Conservation (phyloP, 1,140 invertebrate species). For the Aphidius gifuensis region DNA sequence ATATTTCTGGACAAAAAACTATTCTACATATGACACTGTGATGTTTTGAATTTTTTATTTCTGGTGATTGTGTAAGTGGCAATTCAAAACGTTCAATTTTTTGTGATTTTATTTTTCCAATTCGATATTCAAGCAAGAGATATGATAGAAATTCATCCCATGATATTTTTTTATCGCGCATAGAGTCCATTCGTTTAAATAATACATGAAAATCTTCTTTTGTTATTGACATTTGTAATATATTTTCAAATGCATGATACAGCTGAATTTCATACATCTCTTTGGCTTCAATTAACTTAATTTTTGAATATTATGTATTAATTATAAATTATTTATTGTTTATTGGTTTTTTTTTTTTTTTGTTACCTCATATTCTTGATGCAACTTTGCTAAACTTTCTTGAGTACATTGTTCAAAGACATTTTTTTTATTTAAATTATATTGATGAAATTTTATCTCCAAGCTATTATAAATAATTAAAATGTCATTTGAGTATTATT, state of each 20-base stretch:
- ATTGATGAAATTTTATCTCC: constrained; percentile 31
- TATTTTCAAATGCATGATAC: constrained; percentile 29
- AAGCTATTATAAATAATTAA: constrained; percentile 24
- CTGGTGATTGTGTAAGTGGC: constrained; percentile 59
- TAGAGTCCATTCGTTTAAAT: constrained; percentile 43
- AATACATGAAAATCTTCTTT: constrained; percentile 31
- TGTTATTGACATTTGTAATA: constrained; percentile 31
- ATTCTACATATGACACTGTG: constrained; percentile 61
- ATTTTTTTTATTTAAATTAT: constrained; percentile 31
- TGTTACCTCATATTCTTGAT: constrained; percentile 34
- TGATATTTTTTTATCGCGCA: constrained; percentile 57
- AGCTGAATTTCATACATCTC: constrained; percentile 32
- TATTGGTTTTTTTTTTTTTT: background rate
- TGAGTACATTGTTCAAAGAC: constrained; percentile 36
- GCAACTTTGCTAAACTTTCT: constrained; percentile 32
- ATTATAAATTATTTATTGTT: background rate
- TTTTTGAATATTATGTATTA: background rate
- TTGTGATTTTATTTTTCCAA: constrained; percentile 56
- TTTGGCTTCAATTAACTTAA: constrained; percentile 26
- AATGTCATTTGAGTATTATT: background rate
- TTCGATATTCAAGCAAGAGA: constrained; percentile 63
- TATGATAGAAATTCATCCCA: constrained; percentile 70
- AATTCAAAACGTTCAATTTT: constrained; percentile 49
- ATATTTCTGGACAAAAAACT: constrained; percentile 59
- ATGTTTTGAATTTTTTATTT: constrained; percentile 61